These are phyloP conservation scores for Macaria liturata DNA, from an alignment of 2,888 invertebrate species.

Conservation along the genomic window DNA sequence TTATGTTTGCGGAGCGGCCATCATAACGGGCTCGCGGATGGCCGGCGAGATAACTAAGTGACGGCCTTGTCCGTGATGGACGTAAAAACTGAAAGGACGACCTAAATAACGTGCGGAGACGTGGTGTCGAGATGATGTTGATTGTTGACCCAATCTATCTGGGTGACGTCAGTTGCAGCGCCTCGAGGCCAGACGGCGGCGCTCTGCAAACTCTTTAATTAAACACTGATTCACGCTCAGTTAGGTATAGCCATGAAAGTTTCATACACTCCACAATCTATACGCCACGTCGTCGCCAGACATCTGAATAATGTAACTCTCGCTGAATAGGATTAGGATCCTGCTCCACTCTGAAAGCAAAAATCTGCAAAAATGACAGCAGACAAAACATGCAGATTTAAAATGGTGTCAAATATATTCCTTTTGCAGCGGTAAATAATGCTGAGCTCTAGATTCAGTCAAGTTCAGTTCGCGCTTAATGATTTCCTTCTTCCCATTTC, in stretches of 20 bases:
- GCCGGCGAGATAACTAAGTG: conserved; percentile 50
- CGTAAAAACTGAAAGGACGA: conserved; percentile 50
- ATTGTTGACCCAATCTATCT: conserved; percentile 59
- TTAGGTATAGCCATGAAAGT: conserved; percentile 26
- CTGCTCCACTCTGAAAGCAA: conserved; percentile 6
- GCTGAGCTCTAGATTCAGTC: conserved; percentile 31
- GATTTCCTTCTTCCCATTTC: conserved; percentile 39
- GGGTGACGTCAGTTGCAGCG: conserved; percentile 52
- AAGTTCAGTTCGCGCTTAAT: conserved; percentile 37
- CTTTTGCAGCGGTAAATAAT: conserved; percentile 24
- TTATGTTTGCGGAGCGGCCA: conserved; percentile 57
- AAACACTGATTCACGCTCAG: conserved; percentile 32
- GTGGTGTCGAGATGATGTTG: conserved; percentile 40
- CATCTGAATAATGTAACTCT: conserved; percentile 23
- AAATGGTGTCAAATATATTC: conserved; percentile 26
- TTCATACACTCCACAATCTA: conserved; percentile 16
- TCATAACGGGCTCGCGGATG: conserved; percentile 49
- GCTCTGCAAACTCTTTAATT: conserved; percentile 32
- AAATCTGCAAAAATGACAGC: conserved; percentile 18
- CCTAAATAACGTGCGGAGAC: conserved; percentile 46
- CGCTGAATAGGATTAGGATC: conserved; percentile 19
- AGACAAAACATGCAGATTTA: conserved; percentile 19
- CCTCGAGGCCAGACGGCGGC: conserved; percentile 50
- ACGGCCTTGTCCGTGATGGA: conserved; percentile 55
- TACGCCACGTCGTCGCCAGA: conserved; percentile 1